Evolutionary conservation across 2,888 invertebrate species (phyloP).

Genomic region (Polyploca ridens): DNA sequence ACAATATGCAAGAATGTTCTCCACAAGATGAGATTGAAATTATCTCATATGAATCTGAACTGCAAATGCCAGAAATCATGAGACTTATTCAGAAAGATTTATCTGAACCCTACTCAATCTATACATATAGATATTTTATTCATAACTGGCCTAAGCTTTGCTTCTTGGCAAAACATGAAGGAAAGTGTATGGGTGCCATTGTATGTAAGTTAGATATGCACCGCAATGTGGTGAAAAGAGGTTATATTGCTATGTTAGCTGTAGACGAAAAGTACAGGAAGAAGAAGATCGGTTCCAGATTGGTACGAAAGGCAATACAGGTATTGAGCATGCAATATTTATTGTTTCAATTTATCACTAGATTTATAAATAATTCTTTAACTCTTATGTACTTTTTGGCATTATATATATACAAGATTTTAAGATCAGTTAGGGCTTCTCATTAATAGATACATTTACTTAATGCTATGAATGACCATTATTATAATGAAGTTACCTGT

Average conservation of each 20-base stretch:
- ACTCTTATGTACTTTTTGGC: too few species aligned
- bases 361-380: too few species aligned
- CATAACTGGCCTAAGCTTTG: conserved; percentile 99
- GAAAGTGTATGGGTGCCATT: conserved; percentile 97
- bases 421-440: too few species aligned
- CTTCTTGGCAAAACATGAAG: conserved; percentile 95
- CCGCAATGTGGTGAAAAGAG: conserved; percentile 94
- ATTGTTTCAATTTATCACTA: background rate
- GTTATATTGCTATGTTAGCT: conserved; percentile 99
- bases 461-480: too few species aligned
- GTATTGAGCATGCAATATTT: conserved; percentile 58
- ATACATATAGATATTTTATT: conserved; percentile 99
- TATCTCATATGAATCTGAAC: conserved; percentile 94
- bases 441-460: too few species aligned
- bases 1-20: conserved; percentile 48
- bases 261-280: conserved; percentile 98
- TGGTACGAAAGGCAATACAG: conserved; percentile 92
- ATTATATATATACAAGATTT: too few species aligned
- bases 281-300: conserved; percentile 94
- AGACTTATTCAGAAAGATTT: conserved; percentile 99
- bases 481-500: too few species aligned
- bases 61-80: conserved; percentile 99
- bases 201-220: conserved; percentile 99
- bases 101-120: conserved; percentile 99
- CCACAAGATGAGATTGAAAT: conserved; percentile 69